These are phyloP conservation scores for Catocala fraxini DNA, from an alignment of 2,888 invertebrate genomes.

Conservation along the genomic window DNA sequence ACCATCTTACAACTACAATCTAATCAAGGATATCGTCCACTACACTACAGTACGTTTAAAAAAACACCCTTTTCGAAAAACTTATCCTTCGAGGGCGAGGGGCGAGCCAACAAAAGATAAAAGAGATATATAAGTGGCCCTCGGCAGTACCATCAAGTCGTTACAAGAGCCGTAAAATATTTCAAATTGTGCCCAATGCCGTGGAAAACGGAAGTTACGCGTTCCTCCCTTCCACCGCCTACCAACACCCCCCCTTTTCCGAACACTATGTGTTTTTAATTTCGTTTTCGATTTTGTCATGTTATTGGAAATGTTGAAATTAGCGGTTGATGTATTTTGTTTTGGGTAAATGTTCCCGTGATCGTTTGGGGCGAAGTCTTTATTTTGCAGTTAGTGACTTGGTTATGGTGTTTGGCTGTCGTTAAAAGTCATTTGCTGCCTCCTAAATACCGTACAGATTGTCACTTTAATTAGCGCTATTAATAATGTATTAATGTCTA, in stretches of 20 bases:
- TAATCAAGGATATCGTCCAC: slow-evolving; percentile 43
- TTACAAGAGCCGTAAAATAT: slow-evolving; percentile 87
- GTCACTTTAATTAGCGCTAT: slow-evolving; percentile 3
- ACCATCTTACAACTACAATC: slow-evolving; percentile 41
- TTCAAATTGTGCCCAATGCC: slow-evolving; percentile 88
- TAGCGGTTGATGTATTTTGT: slow-evolving; percentile 38
- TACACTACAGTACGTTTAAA: slow-evolving; percentile 59
- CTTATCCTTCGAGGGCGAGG: slow-evolving; percentile 75
- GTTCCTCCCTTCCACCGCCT: slow-evolving; percentile 56
- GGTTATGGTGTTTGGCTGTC: neutral
- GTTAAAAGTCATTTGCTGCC: slow-evolving; percentile 4
- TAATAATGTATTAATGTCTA: slow-evolving; percentile 6
- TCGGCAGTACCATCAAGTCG: slow-evolving; percentile 86
- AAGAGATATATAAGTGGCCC: slow-evolving; percentile 87
- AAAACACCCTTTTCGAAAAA: slow-evolving; percentile 70
- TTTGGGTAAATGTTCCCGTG: slow-evolving; percentile 23
- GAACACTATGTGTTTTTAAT: slow-evolving; percentile 63
- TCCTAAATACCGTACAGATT: neutral
- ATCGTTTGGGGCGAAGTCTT: slow-evolving; percentile 28
- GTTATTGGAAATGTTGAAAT: slow-evolving; percentile 46
- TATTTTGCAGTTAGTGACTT: slow-evolving; percentile 16
- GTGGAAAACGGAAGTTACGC: slow-evolving; percentile 87
- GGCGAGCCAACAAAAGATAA: slow-evolving; percentile 84
- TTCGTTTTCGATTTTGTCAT: slow-evolving; percentile 60
- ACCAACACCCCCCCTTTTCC: slow-evolving; percentile 32